Evolutionary conservation across 2,888 invertebrate species (phyloP).

Genomic region (Hydropsyche betteni): DNA sequence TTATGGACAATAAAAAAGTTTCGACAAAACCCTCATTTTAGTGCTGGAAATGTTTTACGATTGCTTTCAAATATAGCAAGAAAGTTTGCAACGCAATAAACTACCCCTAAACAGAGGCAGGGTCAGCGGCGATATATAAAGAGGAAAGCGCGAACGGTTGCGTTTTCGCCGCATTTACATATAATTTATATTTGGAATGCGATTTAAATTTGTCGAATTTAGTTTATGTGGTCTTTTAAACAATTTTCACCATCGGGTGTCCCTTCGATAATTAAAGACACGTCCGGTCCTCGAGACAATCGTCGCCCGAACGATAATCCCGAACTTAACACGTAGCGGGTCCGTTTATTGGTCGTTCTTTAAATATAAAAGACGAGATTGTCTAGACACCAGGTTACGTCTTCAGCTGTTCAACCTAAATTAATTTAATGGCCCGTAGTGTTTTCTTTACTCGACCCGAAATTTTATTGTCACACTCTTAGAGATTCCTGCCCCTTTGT

Average conservation of each 20-base stretch:
- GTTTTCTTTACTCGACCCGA: slow-evolving; percentile 36
- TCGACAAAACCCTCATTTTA: slow-evolving; percentile 5
- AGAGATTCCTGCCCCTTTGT: slow-evolving; percentile 28
- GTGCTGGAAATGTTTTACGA: slow-evolving; percentile 16
- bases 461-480: slow-evolving; percentile 40
- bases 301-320: background rate
- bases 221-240: no score
- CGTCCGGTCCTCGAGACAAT: background rate
- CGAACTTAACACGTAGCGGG: background rate
- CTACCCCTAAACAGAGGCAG: no score
- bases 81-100: slow-evolving; percentile 4
- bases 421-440: slow-evolving; percentile 41
- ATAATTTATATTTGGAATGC: no score
- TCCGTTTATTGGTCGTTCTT: background rate
- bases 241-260: no score
- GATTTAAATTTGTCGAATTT: no score
- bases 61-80: slow-evolving; percentile 23
- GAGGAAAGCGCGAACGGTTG: no score
- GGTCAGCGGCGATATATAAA: no score
- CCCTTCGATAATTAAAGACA: slow-evolving; percentile 1
- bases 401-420: slow-evolving; percentile 43
- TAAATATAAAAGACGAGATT: slow-evolving; percentile 18
- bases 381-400: slow-evolving; percentile 2
- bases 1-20: slow-evolving; percentile 20
- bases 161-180: no score